phyloP scores from a whole-genome alignment of 2,888 invertebrate species.

The Erebia palarica region DNA sequence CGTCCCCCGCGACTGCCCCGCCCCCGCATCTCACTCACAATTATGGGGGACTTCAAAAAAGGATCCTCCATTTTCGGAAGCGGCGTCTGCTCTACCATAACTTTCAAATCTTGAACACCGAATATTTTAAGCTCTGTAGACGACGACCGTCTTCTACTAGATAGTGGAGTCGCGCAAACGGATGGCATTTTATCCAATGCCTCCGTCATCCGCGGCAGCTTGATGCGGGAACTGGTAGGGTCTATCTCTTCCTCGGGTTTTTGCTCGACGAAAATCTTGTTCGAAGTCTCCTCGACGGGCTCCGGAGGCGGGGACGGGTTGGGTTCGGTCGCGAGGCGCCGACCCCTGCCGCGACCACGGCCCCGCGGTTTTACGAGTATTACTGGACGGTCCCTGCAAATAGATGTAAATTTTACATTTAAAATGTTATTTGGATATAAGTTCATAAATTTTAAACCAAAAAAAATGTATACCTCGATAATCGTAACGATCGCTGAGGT shows the following conservation, averaged over 20 bases:
- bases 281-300: conserved; percentile 47
- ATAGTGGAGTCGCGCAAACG: conserved; percentile 61
- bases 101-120: conserved; percentile 51
- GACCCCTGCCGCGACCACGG: conserved; percentile 68
- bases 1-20: conserved; percentile 43
- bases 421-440: not conserved
- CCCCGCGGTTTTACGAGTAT: conserved; percentile 67
- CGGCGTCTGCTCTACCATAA: conserved; percentile 45
- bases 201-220: conserved; percentile 75
- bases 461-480: conserved; percentile 62
- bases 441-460: conserved; percentile 4
- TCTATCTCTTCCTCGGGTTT: conserved; percentile 56
- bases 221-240: conserved; percentile 73
- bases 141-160: conserved; percentile 60
- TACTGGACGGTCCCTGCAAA: conserved; percentile 67
- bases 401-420: not conserved
- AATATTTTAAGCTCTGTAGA: conserved; percentile 51
- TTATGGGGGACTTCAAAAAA: conserved; percentile 56
- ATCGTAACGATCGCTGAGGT: conserved; percentile 72
- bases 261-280: conserved; percentile 46
- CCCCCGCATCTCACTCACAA: conserved; percentile 46
- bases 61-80: conserved; percentile 55
- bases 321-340: conserved; percentile 47
- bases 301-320: conserved; percentile 45
- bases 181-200: conserved; percentile 71